Evolutionary conservation across 2,888 invertebrate species (phyloP), one percentile per base, ranked within the genome.

Genomic region (Eurois occulta): DNA sequence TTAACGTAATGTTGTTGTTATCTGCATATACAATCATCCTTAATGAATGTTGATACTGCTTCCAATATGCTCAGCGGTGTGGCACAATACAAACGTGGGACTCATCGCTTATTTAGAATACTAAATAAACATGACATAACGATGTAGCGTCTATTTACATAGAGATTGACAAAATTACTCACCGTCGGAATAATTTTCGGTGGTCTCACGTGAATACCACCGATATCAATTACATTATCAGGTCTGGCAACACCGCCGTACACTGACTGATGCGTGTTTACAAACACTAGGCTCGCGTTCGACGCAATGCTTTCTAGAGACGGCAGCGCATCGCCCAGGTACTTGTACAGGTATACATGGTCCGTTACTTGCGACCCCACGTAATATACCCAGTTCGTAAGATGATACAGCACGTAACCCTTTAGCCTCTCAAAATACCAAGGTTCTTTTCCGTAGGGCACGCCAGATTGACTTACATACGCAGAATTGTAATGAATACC

Each of bases 251-350:
- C 94, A 73, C 97, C 97, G 24, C 97, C 97, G 86, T 97, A 97
- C 41, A 98, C 91, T 0, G 97, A 97, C 88, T 97, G 97, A 91
- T 98, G 98, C 46, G 97, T 97, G 94, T 98, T 98, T 83, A 97
- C 97, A 89, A 98, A 95, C 86, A 97, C 91, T 21, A 97, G 91
- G 67, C 97, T 97, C 0, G 97, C 97, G 76, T 97, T 97, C 16
- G 95, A 94, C 2, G 97, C 97, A 67, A 98, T 96, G 62, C 97
- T 97, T 78, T 94, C 94, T 65, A 98, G 93, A n/a, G 97, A 92
- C 8, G 97, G 97, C 38, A 97, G 89, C 48, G 96, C 94, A 28
- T 97, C 93, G 3, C 97, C 97, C 67, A 97, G 95, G 88, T 95
- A 95, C 87, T 97, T 93, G 77, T 97, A 96, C 64, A 96, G 91